Conservation (phyloP, 2,797 vertebrate genomes). For the Graptemys geographica region DNA sequence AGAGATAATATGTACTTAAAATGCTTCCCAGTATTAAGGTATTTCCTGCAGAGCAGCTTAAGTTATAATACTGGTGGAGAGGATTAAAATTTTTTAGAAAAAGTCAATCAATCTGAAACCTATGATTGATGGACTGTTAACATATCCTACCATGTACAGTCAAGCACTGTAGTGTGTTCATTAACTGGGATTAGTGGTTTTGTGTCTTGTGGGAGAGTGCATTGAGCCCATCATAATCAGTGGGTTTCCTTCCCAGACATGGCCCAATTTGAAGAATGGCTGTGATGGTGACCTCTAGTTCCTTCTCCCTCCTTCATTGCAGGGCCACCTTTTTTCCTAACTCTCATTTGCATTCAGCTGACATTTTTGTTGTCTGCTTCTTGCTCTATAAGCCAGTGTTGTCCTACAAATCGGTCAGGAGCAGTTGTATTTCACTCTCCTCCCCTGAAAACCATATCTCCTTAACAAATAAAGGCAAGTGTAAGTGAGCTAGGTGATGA, state of each 20-base stretch:
- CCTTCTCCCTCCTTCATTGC: slow-evolving; percentile 19
- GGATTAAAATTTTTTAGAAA: slow-evolving; percentile 43
- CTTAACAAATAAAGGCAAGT: not conserved
- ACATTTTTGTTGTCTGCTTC: not conserved
- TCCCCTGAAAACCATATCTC: not conserved
- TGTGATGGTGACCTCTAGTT: not conserved
- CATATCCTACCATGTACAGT: not conserved
- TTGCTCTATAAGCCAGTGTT: not conserved
- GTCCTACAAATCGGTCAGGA: slow-evolving; percentile 13
- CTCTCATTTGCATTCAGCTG: not conserved
- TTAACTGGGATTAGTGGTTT: not conserved
- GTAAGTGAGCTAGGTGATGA: not conserved
- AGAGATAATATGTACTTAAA: not conserved
- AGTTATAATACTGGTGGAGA: slow-evolving; percentile 20
- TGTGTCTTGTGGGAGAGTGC: slow-evolving; percentile 39
- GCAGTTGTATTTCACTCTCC: not conserved
- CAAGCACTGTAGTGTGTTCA: not conserved
- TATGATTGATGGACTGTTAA: slow-evolving; percentile 21
- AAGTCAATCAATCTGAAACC: slow-evolving; percentile 24
- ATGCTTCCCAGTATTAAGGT: slow-evolving; percentile 28
- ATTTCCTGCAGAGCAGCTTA: slow-evolving; percentile 29
- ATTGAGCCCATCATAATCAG: not conserved
- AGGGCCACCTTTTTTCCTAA: not conserved
- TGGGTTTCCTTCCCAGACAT: slow-evolving; percentile 13
- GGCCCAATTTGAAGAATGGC: not conserved